Conservation (phyloP, 2,888 invertebrate genomes). For the Drosophila neutralis region DNA sequence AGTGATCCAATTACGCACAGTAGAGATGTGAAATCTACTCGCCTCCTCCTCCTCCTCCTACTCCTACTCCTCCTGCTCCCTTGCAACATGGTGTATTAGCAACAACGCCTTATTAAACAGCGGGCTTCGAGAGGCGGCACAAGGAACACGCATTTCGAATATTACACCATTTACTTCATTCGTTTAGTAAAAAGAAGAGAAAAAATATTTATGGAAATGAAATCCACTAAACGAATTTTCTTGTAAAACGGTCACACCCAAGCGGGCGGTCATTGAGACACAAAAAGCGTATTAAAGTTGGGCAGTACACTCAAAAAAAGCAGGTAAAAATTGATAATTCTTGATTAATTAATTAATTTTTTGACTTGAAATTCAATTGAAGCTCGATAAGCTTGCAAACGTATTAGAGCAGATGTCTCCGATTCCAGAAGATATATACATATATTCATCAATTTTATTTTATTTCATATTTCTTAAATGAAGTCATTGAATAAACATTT, state of each 20-base stretch:
- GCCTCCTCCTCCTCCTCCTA: not conserved
- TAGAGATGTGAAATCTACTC: constrained; percentile 46
- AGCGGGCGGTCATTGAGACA: constrained; percentile 20
- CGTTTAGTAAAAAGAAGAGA: constrained; percentile 3
- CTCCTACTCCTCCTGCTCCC: accelerated
- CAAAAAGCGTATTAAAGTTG: not conserved
- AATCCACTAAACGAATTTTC: constrained; percentile 75
- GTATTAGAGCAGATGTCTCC: not conserved
- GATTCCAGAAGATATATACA: not conserved
- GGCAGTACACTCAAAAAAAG: not conserved
- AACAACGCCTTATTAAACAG: constrained; percentile 63
- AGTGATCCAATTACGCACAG: constrained; percentile 46
- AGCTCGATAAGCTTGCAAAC: not conserved
- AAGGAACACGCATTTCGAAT: constrained; percentile 38
- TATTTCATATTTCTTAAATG: not conserved
- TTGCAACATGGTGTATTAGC: constrained; percentile 69
- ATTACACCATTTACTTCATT: constrained; percentile 23
- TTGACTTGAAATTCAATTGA: not conserved
- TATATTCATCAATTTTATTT: not conserved
- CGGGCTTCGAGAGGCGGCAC: constrained; percentile 8
- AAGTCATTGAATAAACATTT: not conserved
- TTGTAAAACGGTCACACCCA: constrained; percentile 69
- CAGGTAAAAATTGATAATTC: not conserved
- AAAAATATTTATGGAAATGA: constrained; percentile 47
- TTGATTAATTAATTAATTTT: not conserved